Conservation (phyloP, 2,113 vertebrate species). For the Podilymbus podiceps region DNA sequence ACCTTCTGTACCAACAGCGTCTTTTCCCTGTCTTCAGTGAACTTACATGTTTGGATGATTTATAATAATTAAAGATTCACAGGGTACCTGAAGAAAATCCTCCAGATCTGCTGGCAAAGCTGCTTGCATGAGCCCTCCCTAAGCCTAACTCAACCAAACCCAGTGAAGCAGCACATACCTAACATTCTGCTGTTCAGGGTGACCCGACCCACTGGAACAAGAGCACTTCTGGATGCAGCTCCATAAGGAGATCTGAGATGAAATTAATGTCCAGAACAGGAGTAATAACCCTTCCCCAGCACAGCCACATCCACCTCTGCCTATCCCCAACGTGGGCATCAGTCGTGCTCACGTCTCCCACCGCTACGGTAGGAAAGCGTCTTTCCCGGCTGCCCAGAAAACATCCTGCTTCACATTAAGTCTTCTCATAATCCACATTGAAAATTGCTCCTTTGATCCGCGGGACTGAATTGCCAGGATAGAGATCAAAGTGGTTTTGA, state of each 20-base stretch:
- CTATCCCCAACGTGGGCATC: background rate
- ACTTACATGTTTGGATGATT: background rate
- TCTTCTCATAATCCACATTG: background rate
- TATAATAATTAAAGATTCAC: background rate
- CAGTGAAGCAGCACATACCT: rapidly evolving
- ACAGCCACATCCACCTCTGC: background rate
- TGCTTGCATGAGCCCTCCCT: background rate
- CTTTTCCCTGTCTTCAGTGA: background rate
- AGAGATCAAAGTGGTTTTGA: background rate
- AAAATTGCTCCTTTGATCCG: background rate
- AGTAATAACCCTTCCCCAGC: background rate
- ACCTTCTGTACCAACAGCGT: too few species aligned
- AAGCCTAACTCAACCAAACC: background rate
- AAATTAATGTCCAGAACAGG: background rate
- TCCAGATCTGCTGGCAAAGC: background rate
- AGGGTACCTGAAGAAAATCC: background rate
- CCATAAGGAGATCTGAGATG: background rate
- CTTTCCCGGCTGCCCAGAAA: background rate
- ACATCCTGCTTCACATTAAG: background rate
- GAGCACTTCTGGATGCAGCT: background rate
- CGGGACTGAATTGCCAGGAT: background rate
- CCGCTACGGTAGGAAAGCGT: rapidly evolving
- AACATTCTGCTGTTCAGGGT: background rate
- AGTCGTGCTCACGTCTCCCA: rapidly evolving
- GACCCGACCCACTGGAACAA: too few species aligned